phyloP scores from a whole-genome alignment of 92 coral and sea anemone genomes.

The Zoanthus sansibaricus region DNA sequence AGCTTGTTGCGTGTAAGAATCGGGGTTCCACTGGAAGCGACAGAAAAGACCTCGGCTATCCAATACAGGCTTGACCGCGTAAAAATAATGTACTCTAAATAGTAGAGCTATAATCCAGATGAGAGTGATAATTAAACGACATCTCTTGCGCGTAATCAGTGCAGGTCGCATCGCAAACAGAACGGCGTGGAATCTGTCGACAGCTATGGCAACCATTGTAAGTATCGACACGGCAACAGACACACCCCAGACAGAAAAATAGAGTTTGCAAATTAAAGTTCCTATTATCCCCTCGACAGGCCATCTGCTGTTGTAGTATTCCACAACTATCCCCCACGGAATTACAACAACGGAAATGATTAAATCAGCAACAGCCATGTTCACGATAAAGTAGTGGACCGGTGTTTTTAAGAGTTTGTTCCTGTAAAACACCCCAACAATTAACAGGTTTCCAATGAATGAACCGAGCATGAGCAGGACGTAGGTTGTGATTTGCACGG shows the following conservation, averaged over 20 bases:
- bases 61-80: background rate
- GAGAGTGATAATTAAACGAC: background rate
- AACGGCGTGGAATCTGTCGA: conserved; percentile 38
- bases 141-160: conserved; percentile 21
- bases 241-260: conserved; percentile 1
- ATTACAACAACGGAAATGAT: conserved; percentile 1
- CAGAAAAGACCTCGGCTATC: background rate
- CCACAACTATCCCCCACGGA: conserved; percentile 11
- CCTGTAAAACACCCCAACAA: conserved; percentile 24
- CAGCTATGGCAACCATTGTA: conserved; percentile 11
- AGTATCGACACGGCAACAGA: conserved; percentile 19
- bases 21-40: conserved; percentile 24
- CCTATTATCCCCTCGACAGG: conserved; percentile 14
- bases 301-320: conserved; percentile 9
- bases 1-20: background rate
- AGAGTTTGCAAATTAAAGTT: background rate
- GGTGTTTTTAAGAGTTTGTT: conserved; percentile 33
- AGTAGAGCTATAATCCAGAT: conserved; percentile 2
- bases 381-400: conserved; percentile 39
- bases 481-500: background rate
- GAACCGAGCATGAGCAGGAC: background rate
- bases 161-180: conserved; percentile 28
- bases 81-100: conserved; percentile 6
- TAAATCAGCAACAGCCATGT: conserved; percentile 37
- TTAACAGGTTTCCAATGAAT: conserved; percentile 8